These are phyloP conservation scores for Agrochola macilenta DNA, from an alignment of 2,888 invertebrate species.

Conservation along the genomic window DNA sequence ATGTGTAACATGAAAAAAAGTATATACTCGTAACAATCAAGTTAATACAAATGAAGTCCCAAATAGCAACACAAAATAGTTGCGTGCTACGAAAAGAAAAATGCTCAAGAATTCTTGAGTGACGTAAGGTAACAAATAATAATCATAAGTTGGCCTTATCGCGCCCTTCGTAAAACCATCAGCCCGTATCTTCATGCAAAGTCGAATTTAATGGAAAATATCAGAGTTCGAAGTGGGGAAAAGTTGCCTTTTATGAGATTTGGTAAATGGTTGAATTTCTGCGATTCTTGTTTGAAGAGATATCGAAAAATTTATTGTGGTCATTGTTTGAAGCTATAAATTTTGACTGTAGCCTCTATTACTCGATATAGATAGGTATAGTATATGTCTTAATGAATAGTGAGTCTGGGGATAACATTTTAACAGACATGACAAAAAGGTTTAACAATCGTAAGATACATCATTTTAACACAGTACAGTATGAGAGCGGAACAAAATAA, in stretches of 20 bases:
- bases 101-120: constrained; percentile 54
- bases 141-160: constrained; percentile 66
- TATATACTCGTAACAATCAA: constrained; percentile 10
- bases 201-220: constrained; percentile 67
- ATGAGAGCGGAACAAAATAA: neutral
- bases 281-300: constrained; percentile 24
- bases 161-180: constrained; percentile 65
- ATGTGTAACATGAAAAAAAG: too few relatives aligned
- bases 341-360: neutral
- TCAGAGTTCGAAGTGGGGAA: constrained; percentile 36
- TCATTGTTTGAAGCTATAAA: neutral
- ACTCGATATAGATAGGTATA: too few relatives aligned
- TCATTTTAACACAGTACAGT: neutral
- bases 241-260: constrained; percentile 47
- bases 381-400: too few relatives aligned
- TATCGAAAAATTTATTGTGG: neutral
- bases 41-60: constrained; percentile 30
- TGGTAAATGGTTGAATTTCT: constrained; percentile 25
- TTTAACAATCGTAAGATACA: neutral
- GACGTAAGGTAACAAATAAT: constrained; percentile 66
- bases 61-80: constrained; percentile 37
- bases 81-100: constrained; percentile 61
- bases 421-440: neutral
- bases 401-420: too few relatives aligned
- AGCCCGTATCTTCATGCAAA: constrained; percentile 64